A percentile compares a stretch with the other conserved stretches of the same genome.
Evolutionary conservation across 2,797 vertebrate genomes (phyloP).

Genomic region (Myiothlypis coronata): DNA sequence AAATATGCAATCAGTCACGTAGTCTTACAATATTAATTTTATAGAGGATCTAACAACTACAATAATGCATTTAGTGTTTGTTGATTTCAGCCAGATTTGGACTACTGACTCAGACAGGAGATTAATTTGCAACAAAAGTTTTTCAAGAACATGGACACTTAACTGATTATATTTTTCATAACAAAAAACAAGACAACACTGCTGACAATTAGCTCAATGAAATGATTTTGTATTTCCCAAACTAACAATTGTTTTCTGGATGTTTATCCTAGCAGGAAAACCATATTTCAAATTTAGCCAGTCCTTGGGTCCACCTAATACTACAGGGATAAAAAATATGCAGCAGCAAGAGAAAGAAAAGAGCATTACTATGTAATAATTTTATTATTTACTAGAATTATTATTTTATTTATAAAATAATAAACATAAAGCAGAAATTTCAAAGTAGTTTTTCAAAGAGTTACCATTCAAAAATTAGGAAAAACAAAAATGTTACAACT

Average conservation of each 20-base stretch:
- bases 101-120: not conserved
- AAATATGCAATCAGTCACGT: not conserved
- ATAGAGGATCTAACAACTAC: not conserved
- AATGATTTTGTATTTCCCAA: not conserved
- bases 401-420: not conserved
- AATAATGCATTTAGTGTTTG: not conserved
- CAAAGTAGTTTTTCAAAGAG: not conserved
- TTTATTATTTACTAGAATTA: not conserved
- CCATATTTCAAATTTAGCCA: not conserved
- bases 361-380: not conserved
- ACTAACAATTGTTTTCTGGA: not conserved
- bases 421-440: not conserved
- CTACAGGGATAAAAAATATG: not conserved
- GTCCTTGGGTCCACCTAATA: not conserved
- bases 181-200: not conserved
- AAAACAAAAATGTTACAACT: not conserved
- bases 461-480: not conserved
- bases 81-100: not conserved
- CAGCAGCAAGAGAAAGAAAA: not conserved
- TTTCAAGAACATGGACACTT: not conserved
- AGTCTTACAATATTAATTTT: not conserved
- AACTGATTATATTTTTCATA: not conserved
- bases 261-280: not conserved
- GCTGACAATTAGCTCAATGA: not conserved
- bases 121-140: not conserved